Conservation (phyloP, 2,113 vertebrate species). For the Tetrao urogallus region DNA sequence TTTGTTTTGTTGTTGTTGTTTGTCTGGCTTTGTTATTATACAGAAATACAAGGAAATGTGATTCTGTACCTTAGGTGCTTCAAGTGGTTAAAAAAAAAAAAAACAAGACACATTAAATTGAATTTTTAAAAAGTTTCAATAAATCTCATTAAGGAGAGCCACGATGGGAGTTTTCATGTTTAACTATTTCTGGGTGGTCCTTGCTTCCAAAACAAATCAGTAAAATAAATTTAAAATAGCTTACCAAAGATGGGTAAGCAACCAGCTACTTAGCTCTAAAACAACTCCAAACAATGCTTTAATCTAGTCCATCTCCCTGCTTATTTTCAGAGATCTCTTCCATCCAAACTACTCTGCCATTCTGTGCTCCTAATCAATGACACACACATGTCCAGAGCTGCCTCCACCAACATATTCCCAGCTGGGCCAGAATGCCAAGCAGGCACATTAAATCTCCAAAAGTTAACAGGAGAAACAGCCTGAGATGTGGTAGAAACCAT, state of each 20-base stretch:
- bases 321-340: not conserved
- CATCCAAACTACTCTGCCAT: not conserved
- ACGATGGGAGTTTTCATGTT: not conserved
- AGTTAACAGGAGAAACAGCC: not conserved
- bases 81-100: not conserved
- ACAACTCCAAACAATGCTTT: not conserved
- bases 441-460: not conserved
- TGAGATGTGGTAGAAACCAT: not conserved
- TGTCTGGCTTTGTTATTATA: not conserved
- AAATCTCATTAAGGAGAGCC: not conserved
- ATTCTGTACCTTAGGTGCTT: not conserved
- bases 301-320: not conserved
- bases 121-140: not conserved
- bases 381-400: not conserved
- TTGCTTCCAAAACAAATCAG: not conserved
- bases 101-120: not conserved
- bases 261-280: not conserved
- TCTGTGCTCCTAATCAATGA: not conserved
- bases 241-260: not conserved
- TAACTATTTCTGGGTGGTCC: not conserved
- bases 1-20: not conserved
- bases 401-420: not conserved
- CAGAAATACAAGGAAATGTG: not conserved
- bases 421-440: not conserved
- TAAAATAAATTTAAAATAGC: not conserved